phyloP scores from a whole-genome alignment of 2,888 invertebrate species.

The Macropis europaea region DNA sequence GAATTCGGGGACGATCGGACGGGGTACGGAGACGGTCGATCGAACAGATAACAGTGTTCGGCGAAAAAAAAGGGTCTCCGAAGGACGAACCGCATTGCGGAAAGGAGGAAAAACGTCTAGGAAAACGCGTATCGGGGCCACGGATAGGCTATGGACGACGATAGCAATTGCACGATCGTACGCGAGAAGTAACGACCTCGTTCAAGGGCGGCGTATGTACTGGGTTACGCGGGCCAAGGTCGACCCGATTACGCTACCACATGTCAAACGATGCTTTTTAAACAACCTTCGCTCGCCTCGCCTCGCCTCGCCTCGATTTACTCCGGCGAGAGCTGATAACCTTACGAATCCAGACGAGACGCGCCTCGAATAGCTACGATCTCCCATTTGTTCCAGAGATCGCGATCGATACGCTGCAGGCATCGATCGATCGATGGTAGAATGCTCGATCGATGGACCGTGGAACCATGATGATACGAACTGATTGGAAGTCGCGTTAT shows the following conservation, averaged over 20 bases:
- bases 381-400: background rate
- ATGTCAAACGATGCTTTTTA: conserved; percentile 46
- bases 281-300: conserved; percentile 14
- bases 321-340: conserved; percentile 28
- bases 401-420: too few species aligned
- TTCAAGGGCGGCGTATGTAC: conserved; percentile 51
- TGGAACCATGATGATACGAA: too few species aligned
- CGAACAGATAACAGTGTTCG: background rate
- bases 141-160: conserved; percentile 3
- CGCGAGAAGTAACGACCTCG: conserved; percentile 44
- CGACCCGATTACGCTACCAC: conserved; percentile 44
- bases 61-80: background rate
- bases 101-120: background rate
- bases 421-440: too few species aligned
- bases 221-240: conserved; percentile 62
- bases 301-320: conserved; percentile 20
- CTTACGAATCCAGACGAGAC: conserved; percentile 31
- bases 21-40: background rate
- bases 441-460: too few species aligned
- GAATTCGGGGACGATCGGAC: background rate
- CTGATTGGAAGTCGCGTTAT: too few species aligned
- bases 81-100: conserved; percentile 20
- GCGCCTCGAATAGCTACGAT: too few species aligned
- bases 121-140: background rate
- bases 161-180: conserved; percentile 11